These are phyloP conservation scores for Colletes collaris DNA, from an alignment of 2,888 invertebrate genomes.

Conservation along the genomic window DNA sequence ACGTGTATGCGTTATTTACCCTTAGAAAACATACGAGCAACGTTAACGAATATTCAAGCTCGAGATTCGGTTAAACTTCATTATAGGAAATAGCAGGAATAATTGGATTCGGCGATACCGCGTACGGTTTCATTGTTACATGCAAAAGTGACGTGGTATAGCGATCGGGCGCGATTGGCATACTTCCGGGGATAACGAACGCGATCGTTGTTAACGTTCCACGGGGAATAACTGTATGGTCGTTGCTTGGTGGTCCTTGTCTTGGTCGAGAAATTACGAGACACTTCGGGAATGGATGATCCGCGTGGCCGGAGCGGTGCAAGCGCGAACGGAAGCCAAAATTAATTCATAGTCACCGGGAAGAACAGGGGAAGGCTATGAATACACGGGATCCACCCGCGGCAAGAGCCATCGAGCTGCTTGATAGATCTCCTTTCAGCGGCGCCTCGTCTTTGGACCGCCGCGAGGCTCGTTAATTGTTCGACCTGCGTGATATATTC, in stretches of 20 bases:
- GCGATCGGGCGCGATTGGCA: background rate
- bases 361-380: conserved; percentile 36
- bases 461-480: background rate
- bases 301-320: conserved; percentile 21
- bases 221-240: conserved; percentile 22
- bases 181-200: conserved; percentile 27
- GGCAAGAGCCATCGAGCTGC: background rate
- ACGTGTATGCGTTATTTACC: too few relatives aligned
- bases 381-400: conserved; percentile 55
- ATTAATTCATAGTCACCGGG: conserved; percentile 68
- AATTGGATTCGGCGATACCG: too few relatives aligned
- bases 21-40: too few relatives aligned
- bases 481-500: background rate
- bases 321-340: conserved; percentile 47
- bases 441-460: conserved; percentile 21
- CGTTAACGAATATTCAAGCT: too few relatives aligned
- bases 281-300: conserved; percentile 65
- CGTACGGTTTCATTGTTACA: too few relatives aligned
- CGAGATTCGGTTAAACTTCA: too few relatives aligned
- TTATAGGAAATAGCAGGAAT: too few relatives aligned
- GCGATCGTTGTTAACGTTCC: conserved; percentile 44
- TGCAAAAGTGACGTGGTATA: too few relatives aligned
- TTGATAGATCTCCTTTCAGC: conserved; percentile 30
- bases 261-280: conserved; percentile 62
- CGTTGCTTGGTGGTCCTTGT: conserved; percentile 41